Evolutionary conservation across 2,113 vertebrate species (phyloP), one percentile per base, ranked within the genome.

Genomic region (Tragelaphus imberbis): DNA sequence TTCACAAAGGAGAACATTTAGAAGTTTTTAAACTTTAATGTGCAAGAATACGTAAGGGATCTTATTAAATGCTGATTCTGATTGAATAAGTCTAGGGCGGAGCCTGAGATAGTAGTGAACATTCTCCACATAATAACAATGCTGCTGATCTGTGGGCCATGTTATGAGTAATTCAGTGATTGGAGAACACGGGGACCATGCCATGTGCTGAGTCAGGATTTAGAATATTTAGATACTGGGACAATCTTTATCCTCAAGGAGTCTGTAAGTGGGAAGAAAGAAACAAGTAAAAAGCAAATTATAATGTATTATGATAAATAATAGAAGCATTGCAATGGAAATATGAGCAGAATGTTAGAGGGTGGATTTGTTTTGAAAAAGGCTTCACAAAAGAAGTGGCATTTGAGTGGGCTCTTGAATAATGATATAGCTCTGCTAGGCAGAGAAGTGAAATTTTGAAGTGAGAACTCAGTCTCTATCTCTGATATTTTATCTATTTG

Each of bases 51-150:
- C 55, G 6, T n/a, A 71, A 9, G 7, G 63, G 51, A 27, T 75
- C 53, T 87, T 33, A 4, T 7, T 65, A 17, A 58, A 23, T 53
- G 23, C 53, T 51, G 51, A 58, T 49, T 84, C 15, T 85, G 79
- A 58, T 56, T 58, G 47, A 36, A 15, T 68, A 65, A 87, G 7
- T 71, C 25, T 27, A 17, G 85, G 61, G 33, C 47, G 44, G 30
- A 84, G 17, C n/a, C 49, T 27, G 86, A 61, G 59, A 12, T 33
- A 80, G 23, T 58, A 36, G 81, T 84, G 81, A 36, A 21, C 56
- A 4, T 6, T 23, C 7, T 47, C 47, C 53, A 28, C 33, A 1
- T 1, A 10, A 2, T 4, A 19, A 7, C 1, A 0, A 0, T n/a
- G 61, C 82, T 61, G 30, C 87, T 33, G 79, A n/a, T 40, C 59